Percentiles rank a stretch among this genome's conserved stretches.
Conservation (phyloP, 2,113 vertebrate genomes). For the Camelus bactrianus region DNA sequence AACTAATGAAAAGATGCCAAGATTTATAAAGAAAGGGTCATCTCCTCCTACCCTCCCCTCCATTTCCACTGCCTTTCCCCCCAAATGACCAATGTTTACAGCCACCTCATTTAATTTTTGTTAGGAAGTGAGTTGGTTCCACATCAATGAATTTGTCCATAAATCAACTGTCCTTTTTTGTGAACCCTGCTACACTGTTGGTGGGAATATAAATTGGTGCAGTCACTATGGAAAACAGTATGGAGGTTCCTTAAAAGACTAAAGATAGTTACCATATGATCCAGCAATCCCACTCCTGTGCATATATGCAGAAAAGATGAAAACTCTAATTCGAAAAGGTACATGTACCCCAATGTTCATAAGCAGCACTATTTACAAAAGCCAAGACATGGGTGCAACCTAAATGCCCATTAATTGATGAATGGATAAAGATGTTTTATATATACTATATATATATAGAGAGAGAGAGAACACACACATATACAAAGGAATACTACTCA, state of each 20-base stretch:
- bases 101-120: constrained; percentile 42
- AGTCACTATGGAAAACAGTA: not conserved
- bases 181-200: not conserved
- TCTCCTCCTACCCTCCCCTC: not conserved
- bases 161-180: not conserved
- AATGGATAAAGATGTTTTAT: not conserved
- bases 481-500: not conserved
- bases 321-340: not conserved
- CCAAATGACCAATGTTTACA: not conserved
- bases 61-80: not conserved
- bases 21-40: constrained; percentile 34
- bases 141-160: not conserved
- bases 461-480: too few species aligned
- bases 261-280: not conserved
- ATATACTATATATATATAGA: not conserved
- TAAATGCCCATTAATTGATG: not conserved
- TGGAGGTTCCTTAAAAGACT: not conserved
- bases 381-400: not conserved
- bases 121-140: constrained; percentile 25
- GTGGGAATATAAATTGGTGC: not conserved
- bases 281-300: not conserved
- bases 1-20: constrained; percentile 27
- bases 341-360: not conserved
- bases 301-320: not conserved
- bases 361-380: not conserved